Conservation (phyloP, 2,797 vertebrate genomes). For the Argyrosomus regius region DNA sequence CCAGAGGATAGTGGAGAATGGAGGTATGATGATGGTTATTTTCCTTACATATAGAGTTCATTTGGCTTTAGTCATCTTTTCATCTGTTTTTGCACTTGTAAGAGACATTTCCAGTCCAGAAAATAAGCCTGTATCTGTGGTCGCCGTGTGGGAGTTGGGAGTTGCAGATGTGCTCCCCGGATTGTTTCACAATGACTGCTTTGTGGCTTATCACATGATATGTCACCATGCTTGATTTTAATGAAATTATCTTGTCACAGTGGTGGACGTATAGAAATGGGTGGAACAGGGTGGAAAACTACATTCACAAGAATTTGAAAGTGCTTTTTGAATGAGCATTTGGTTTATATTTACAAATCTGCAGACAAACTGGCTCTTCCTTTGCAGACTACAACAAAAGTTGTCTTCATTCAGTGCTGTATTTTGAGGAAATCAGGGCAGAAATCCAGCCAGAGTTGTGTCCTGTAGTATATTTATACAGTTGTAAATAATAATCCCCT, state of each 20-base stretch:
- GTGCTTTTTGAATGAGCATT: background rate
- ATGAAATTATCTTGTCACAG: conserved; percentile 10
- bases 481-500: background rate
- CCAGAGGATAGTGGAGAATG: conserved; percentile 80
- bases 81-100: background rate
- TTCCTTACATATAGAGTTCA: background rate
- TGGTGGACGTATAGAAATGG: background rate
- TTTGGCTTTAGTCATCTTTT: background rate
- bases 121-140: background rate
- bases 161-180: conserved; percentile 42
- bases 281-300: background rate
- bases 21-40: conserved; percentile 66
- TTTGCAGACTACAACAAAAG: background rate
- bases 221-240: conserved; percentile 4
- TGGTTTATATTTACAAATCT: background rate
- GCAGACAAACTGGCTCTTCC: background rate
- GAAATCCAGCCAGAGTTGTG: background rate
- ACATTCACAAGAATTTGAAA: too few relatives aligned
- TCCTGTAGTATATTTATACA: background rate
- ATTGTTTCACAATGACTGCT: conserved; percentile 55
- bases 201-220: conserved; percentile 56
- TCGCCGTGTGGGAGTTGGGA: conserved; percentile 17
- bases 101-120: background rate
- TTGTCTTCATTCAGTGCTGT: background rate
- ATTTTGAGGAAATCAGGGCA: background rate